phyloP scores from a whole-genome alignment of 2,888 invertebrate species.

The Aphrophora alni region DNA sequence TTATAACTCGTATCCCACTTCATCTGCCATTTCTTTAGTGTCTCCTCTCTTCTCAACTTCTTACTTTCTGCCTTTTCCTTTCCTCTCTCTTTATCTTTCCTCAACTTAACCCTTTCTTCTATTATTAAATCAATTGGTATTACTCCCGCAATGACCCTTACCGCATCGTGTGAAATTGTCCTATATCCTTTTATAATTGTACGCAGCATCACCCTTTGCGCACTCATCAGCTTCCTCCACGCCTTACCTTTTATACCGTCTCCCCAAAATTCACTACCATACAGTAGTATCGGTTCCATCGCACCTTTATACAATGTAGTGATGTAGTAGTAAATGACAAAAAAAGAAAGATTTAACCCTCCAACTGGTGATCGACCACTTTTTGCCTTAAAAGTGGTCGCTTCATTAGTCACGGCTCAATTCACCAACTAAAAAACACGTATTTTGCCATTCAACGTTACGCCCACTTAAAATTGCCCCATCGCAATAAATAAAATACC shows the following conservation, averaged over 20 bases:
- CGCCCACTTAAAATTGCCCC: too few species aligned
- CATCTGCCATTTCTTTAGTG: neutral
- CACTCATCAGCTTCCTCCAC: neutral
- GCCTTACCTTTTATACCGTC: neutral
- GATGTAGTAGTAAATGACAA: too few species aligned
- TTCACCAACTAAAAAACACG: too few species aligned
- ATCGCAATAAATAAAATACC: too few species aligned
- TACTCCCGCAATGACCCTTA: neutral
- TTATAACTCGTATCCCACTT: neutral
- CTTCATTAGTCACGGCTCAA: too few species aligned
- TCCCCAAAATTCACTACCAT: neutral
- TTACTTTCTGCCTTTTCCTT: neutral
- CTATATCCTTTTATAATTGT: neutral
- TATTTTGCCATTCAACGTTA: too few species aligned
- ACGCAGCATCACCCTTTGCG: neutral
- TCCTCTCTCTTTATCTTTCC: neutral
- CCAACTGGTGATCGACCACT: too few species aligned
- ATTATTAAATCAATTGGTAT: constrained; percentile 10
- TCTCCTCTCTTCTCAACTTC: neutral
- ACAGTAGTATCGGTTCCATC: neutral
- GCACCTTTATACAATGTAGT: constrained; percentile 26
- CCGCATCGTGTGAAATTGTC: neutral
- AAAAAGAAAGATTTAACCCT: too few species aligned
- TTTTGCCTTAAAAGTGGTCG: too few species aligned
- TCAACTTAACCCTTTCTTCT: neutral